Conservation (phyloP, 53 echinoderm and acorn worm genomes). For the Holothuria scabra region DNA sequence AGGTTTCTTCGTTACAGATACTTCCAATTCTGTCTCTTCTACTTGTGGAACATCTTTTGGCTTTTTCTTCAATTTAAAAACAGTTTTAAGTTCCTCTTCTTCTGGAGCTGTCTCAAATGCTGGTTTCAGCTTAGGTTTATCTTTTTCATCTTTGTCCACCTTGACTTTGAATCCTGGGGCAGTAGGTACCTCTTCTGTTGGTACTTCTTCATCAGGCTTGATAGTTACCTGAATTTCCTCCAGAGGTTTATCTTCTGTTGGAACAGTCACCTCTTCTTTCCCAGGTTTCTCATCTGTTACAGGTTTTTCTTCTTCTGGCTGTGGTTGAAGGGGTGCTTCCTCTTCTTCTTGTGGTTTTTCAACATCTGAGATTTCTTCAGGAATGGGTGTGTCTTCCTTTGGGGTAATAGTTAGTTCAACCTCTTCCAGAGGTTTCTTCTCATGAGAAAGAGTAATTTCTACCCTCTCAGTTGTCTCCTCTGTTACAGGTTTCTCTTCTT, state of each 20-base stretch:
- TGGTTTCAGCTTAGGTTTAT: conserved; percentile 3
- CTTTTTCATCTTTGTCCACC: conserved; percentile 13
- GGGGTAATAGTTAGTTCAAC: conserved; percentile 55
- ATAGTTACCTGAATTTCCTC: conserved; percentile 44
- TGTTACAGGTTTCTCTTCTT: conserved; percentile 51
- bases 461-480: conserved; percentile 46
- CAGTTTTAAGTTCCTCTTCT: conserved; percentile 12
- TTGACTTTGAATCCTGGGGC: conserved; percentile 26
- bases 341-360: conserved; percentile 58
- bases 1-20: conserved; percentile 33
- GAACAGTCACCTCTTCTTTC: neutral
- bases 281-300: conserved; percentile 22
- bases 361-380: no score
- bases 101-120: conserved; percentile 27
- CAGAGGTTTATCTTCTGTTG: conserved; percentile 53
- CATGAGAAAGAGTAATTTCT: conserved; percentile 30
- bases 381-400: conserved; percentile 54
- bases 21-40: conserved; percentile 10
- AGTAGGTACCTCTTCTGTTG: conserved; percentile 40
- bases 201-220: conserved; percentile 48
- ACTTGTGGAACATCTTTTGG: conserved; percentile 14
- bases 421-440: conserved; percentile 53
- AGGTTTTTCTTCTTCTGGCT: conserved; percentile 20
- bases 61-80: conserved; percentile 38
- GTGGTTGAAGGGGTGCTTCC: conserved; percentile 9